A percentile compares a stretch with the other conserved stretches of the same genome.
phyloP scores from a whole-genome alignment of 2,888 invertebrate species.

The Bursaphelenchus okinawaensis region DNA sequence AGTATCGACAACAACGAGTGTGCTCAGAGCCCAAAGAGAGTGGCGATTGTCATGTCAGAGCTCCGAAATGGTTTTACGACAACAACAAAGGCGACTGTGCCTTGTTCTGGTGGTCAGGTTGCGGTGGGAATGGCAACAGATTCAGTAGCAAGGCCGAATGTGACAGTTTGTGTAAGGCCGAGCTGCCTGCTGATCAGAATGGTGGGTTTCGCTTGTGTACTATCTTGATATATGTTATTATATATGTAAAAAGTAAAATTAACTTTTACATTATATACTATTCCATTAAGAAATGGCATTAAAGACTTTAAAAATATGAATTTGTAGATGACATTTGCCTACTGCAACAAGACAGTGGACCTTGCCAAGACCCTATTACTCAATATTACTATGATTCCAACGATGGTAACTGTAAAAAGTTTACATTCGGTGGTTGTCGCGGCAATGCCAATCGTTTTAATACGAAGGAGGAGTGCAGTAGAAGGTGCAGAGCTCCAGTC shows the following conservation, averaged over 20 bases:
- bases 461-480: slow-evolving; percentile 28
- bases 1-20: slow-evolving; percentile 38
- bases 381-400: slow-evolving; percentile 47
- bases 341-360: slow-evolving; percentile 41
- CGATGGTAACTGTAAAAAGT: slow-evolving; percentile 35
- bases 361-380: slow-evolving; percentile 48
- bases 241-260: not conserved
- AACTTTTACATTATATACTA: too few species aligned
- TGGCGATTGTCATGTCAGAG: slow-evolving; percentile 34
- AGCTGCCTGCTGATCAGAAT: slow-evolving; percentile 3
- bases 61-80: slow-evolving; percentile 48
- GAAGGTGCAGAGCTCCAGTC: slow-evolving; percentile 21
- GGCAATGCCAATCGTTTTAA: slow-evolving; percentile 39
- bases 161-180: slow-evolving; percentile 38
- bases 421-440: slow-evolving; percentile 54
- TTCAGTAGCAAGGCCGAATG: slow-evolving; percentile 48
- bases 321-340: slow-evolving; percentile 27
- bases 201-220: slow-evolving; percentile 1
- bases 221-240: too few species aligned
- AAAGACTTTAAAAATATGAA: too few species aligned
- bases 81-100: slow-evolving; percentile 32
- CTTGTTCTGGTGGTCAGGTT: slow-evolving; percentile 52
- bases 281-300: too few species aligned
- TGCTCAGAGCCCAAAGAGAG: slow-evolving; percentile 25
- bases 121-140: slow-evolving; percentile 54